Base-by-base conservation (phyloP, 2,888 invertebrate species). In the Drosophila recens region DNA sequence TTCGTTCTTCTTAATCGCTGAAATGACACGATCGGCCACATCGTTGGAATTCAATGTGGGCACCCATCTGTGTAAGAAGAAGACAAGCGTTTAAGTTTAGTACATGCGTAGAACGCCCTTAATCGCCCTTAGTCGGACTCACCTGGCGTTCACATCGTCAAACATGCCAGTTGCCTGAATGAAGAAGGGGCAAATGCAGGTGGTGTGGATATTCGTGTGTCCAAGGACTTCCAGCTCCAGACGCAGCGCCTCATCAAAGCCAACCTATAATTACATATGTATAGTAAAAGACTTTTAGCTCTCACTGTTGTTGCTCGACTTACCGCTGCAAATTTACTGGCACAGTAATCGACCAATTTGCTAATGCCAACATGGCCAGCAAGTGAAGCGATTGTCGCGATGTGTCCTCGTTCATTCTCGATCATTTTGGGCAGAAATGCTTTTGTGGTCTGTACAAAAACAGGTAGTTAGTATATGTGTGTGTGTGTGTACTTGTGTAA, bases 111-210 rank as follows among this genome's bases (percentile, higher is more conserved):
- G 5, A 13, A 67, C 62, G 68, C 68, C 57, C 45, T 46, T 52
- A 51, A 65, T 53, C 48, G 51, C 53, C 17, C 17, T 17, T 17
- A 34, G 17, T 11, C 9, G 46, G 43, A 79, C 82, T 88, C 78
- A 92, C 92, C 92, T 90, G 72, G 97, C 95, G 86, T 96, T 94
- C 27, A 97, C 97, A 80, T 98, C 97, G 68, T 96, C 96, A 92
- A 99, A 99, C 98, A 99, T 98, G 87, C 99, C 99, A 3, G 99
- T 99, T 81, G 94, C 94, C 79, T 95, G 94, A 80, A 99, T 98
- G 92, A 97, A 98, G 93, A 96, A 98, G 0, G 99, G 99, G 91
- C 98, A 98, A 78, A 99, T 95, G 42, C 96, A 95, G 0, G 98
- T 98, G 0, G 98, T 97, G 80, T 96, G 94, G 20, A 97, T 94